Evolutionary conservation across 2,113 vertebrate species (phyloP).

Genomic region (Merops nubicus): DNA sequence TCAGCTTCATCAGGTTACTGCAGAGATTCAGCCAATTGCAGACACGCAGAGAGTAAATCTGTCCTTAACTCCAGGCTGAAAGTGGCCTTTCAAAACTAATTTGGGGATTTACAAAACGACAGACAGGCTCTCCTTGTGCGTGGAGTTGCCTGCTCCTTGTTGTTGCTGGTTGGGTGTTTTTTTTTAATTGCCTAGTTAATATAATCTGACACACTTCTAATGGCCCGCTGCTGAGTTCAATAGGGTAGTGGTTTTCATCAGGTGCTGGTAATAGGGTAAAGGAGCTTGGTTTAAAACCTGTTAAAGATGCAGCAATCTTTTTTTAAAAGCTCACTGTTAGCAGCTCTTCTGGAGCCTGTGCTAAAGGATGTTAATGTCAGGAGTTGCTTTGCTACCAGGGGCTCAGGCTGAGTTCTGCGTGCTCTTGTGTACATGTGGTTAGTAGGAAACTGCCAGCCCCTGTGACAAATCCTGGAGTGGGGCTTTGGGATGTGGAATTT

Average conservation of each 20-base stretch:
- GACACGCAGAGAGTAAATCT: conserved; percentile 46
- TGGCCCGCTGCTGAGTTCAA: conserved; percentile 52
- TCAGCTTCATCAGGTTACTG: conserved; percentile 64
- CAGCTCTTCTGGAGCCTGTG: not conserved
- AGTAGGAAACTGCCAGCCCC: not conserved
- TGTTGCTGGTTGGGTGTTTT: conserved; percentile 37
- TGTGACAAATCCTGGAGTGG: not conserved
- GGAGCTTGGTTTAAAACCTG: conserved; percentile 30
- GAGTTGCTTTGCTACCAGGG: not conserved
- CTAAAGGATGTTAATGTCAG: conserved; percentile 47
- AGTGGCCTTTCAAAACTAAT: conserved; percentile 72
- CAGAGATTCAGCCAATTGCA: conserved; percentile 39
- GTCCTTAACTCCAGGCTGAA: conserved; percentile 73
- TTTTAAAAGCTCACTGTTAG: conserved; percentile 2
- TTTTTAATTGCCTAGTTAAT: conserved; percentile 65
- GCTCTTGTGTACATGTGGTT: not conserved
- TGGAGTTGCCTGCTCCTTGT: not conserved
- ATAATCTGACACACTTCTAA: conserved; percentile 62
- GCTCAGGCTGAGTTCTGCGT: not conserved
- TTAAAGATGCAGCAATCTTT: conserved; percentile 22
- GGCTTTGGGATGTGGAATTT: not conserved
- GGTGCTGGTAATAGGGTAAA: conserved; percentile 44
- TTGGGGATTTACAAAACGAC: conserved; percentile 60
- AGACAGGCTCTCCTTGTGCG: conserved; percentile 41
- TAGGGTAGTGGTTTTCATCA: conserved; percentile 49